phyloP scores from a whole-genome alignment of 2,113 vertebrate genomes.

The Gallinago undulata region DNA sequence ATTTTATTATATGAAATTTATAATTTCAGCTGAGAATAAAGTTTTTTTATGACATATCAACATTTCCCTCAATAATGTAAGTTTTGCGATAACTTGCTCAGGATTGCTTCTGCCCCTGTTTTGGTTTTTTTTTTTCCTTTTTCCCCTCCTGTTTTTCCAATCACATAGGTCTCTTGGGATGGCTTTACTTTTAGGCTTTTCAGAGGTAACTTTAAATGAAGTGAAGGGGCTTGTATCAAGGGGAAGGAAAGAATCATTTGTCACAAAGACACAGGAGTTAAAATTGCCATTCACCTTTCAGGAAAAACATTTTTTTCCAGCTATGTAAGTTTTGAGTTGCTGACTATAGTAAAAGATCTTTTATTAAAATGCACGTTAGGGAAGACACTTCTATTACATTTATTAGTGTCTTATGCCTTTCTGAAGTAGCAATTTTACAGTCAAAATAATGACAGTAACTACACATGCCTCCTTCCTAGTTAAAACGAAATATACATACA shows the following conservation, averaged over 20 bases:
- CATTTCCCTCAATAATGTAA: not conserved
- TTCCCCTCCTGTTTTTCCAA: not conserved
- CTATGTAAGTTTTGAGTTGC: not conserved
- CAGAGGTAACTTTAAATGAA: not conserved
- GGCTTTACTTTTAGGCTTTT: not conserved
- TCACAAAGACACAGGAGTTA: not conserved
- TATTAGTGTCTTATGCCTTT: not conserved
- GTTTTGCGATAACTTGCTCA: not conserved
- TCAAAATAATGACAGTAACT: not conserved
- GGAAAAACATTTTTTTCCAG: not conserved
- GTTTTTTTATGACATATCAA: not conserved
- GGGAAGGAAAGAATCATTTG: rapidly evolving
- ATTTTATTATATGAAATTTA: not conserved
- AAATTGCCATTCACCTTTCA: not conserved
- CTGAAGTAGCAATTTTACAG: not conserved
- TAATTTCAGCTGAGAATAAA: not conserved
- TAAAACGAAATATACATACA: not conserved
- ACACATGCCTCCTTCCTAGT: not conserved
- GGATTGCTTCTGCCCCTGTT: not conserved
- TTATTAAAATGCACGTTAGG: not conserved
- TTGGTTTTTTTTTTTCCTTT: too few relatives aligned
- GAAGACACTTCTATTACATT: not conserved
- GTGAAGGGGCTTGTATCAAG: not conserved
- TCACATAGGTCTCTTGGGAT: not conserved
- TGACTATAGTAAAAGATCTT: not conserved